These are phyloP conservation scores for Apis cerana DNA, from an alignment of 1,140 invertebrate genomes.

Conservation along the genomic window DNA sequence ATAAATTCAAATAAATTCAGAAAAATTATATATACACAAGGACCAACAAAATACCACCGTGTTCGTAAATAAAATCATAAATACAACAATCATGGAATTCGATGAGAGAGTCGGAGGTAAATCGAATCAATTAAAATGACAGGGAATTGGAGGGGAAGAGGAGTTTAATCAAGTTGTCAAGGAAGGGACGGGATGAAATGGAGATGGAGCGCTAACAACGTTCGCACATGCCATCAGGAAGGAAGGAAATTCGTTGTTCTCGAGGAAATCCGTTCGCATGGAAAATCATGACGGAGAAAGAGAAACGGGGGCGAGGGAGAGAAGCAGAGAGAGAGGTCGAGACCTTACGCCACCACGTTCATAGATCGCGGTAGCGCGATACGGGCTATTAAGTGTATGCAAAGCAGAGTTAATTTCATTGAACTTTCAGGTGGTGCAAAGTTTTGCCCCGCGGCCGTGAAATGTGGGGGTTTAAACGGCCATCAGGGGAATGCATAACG, in stretches of 20 bases:
- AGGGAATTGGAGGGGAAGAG: background rate
- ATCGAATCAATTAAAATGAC: background rate
- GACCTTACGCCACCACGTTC: conserved; percentile 35
- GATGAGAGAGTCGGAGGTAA: background rate
- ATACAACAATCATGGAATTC: background rate
- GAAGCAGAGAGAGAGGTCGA: background rate
- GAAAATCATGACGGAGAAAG: conserved; percentile 25
- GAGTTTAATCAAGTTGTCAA: background rate
- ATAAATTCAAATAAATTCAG: too few species aligned
- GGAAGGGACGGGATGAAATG: background rate
- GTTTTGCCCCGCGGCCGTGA: conserved; percentile 69
- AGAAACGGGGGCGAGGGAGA: background rate
- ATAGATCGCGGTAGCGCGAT: conserved; percentile 56
- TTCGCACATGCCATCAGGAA: background rate
- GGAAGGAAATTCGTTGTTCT: conserved; percentile 1
- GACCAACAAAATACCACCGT: too few species aligned
- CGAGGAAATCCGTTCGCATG: conserved; percentile 16
- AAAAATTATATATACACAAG: too few species aligned
- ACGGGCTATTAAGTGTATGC: conserved; percentile 74
- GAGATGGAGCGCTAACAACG: too few species aligned
- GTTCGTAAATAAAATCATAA: background rate
- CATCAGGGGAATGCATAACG: conserved; percentile 72
- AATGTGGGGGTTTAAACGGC: conserved; percentile 67
- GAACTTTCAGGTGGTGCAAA: conserved; percentile 71
- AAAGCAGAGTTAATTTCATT: conserved; percentile 78